Percentiles rank a stretch among this genome's conserved stretches.
Conservation (phyloP, 2,888 invertebrate species). For the Shargacucullia verbasci region DNA sequence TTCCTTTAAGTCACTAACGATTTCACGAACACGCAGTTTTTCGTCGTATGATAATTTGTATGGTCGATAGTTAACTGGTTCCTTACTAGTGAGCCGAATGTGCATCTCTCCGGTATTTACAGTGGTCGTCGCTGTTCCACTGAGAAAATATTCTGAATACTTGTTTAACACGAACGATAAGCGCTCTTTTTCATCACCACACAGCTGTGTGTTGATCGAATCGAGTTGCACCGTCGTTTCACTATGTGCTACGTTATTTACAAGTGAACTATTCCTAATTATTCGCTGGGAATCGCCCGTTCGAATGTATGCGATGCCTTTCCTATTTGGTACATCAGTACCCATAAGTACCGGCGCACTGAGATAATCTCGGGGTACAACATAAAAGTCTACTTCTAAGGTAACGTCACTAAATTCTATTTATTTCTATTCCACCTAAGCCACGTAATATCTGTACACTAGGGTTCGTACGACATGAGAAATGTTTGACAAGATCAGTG, state of each 20-base stretch:
- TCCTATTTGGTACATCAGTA: slow-evolving; percentile 51
- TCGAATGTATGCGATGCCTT: slow-evolving; percentile 46
- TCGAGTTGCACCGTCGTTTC: too few species aligned
- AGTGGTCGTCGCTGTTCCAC: slow-evolving; percentile 49
- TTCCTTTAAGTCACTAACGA: too few species aligned
- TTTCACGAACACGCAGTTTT: too few species aligned
- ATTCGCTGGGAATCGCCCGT: slow-evolving; percentile 34
- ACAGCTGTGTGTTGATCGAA: too few species aligned
- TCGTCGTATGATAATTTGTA: too few species aligned
- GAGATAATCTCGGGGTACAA: slow-evolving; percentile 42
- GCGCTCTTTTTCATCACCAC: too few species aligned
- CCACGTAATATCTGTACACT: too few species aligned
- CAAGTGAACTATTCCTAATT: too few species aligned
- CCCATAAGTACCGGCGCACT: slow-evolving; percentile 47
- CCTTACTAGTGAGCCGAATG: slow-evolving; percentile 41
- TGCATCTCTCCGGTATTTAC: slow-evolving; percentile 54
- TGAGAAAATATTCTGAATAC: too few species aligned
- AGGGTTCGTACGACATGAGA: neutral
- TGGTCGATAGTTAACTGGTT: slow-evolving; percentile 48
- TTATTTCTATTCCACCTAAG: too few species aligned
- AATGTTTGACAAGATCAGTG: slow-evolving; percentile 1
- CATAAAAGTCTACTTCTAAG: slow-evolving; percentile 12
- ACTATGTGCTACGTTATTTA: too few species aligned
- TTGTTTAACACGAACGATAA: too few species aligned
- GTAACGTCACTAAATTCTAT: slow-evolving; percentile 14